Percentiles rank a stretch among this genome's conserved stretches.
These are phyloP conservation scores for Euwallacea similis DNA, from an alignment of 1,140 invertebrate species.

Conservation along the genomic window DNA sequence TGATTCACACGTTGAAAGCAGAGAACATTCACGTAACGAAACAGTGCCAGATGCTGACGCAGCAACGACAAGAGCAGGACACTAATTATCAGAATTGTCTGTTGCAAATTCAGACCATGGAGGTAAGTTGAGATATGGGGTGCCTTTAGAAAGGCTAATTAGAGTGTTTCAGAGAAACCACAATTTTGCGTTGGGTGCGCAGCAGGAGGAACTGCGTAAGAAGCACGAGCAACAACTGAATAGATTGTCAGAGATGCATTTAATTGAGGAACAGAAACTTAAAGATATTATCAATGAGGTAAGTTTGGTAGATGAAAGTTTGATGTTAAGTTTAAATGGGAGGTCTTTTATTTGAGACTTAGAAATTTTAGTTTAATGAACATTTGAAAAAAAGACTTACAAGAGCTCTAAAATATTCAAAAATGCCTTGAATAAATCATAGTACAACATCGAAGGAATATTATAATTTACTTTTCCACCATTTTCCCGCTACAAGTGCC, in stretches of 20 bases:
- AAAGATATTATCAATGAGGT: conserved; percentile 40
- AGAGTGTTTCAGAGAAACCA: conserved; percentile 56
- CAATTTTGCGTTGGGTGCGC: conserved; percentile 1
- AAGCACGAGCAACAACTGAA: conserved; percentile 37
- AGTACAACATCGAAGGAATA: too few relatives aligned
- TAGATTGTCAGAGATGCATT: conserved; percentile 48
- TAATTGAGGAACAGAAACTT: conserved; percentile 36
- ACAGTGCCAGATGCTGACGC: conserved; percentile 22
- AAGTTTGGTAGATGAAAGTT: conserved; percentile 14
- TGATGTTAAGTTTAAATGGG: neutral
- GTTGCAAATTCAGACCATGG: conserved; percentile 25
- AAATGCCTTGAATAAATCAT: too few relatives aligned
- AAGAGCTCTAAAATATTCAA: too few relatives aligned
- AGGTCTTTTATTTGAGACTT: neutral
- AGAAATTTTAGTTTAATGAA: too few relatives aligned
- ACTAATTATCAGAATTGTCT: conserved; percentile 15
- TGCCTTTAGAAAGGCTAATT: conserved; percentile 24
- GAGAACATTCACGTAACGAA: conserved; percentile 24
- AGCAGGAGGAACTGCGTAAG: conserved; percentile 11
- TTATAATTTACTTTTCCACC: too few relatives aligned
- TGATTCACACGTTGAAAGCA: conserved; percentile 29
- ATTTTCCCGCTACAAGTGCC: too few relatives aligned
- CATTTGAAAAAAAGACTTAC: too few relatives aligned
- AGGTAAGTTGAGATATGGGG: conserved; percentile 46
- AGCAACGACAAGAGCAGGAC: conserved; percentile 29